Evolutionary conservation across 2,113 vertebrate genomes (phyloP).

Genomic region (Toxostoma redivivum): DNA sequence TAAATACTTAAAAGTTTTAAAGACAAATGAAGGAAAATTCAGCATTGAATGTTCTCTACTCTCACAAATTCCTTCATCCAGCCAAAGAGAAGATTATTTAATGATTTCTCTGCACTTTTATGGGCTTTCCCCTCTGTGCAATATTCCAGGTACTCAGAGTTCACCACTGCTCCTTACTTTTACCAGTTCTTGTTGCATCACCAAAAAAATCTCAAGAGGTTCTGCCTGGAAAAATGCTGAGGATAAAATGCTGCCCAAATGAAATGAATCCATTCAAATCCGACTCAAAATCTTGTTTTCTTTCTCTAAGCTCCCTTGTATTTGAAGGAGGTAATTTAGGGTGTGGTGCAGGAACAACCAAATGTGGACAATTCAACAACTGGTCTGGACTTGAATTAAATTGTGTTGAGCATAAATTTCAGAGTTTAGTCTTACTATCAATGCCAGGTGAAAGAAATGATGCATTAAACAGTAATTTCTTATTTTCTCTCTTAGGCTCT

Average conservation of each 20-base stretch:
- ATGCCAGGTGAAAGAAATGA: background rate
- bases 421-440: background rate
- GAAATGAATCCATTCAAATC: fast-evolving
- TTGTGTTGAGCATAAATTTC: background rate
- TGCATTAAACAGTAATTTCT: background rate
- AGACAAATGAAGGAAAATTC: background rate
- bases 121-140: background rate
- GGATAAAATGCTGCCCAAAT: background rate
- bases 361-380: background rate
- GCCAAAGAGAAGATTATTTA: background rate
- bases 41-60: background rate
- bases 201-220: background rate
- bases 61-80: background rate
- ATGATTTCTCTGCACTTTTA: background rate
- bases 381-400: background rate
- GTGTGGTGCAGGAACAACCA: background rate
- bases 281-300: background rate
- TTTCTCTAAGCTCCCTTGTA: background rate
- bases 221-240: background rate
- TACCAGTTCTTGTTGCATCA: background rate
- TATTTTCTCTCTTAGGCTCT: background rate
- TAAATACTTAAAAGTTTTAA: background rate
- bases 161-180: background rate
- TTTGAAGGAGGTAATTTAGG: background rate
- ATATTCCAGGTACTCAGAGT: background rate